phyloP scores from a whole-genome alignment of 2,113 vertebrate genomes.

The Engraulis encrasicolus region DNA sequence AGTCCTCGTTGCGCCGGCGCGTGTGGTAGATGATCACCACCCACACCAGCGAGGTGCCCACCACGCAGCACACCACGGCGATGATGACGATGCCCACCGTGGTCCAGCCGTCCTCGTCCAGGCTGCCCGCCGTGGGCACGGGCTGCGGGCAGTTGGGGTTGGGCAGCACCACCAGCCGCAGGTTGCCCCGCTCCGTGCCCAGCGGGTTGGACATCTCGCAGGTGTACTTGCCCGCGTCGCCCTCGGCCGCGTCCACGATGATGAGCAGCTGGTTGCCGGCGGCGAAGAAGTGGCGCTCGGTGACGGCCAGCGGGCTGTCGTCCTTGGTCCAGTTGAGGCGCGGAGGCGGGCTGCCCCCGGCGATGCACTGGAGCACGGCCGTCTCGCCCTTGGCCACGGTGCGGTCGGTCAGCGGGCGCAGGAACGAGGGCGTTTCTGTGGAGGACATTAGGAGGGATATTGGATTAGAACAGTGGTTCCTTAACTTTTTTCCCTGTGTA shows the following conservation, averaged over 20 bases:
- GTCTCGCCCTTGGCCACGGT: slow-evolving; percentile 93
- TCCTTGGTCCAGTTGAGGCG: slow-evolving; percentile 97
- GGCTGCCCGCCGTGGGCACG: slow-evolving; percentile 66
- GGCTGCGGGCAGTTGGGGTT: slow-evolving; percentile 88
- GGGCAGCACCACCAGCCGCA: slow-evolving; percentile 85
- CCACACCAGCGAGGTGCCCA: slow-evolving; percentile 97
- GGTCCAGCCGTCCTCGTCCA: slow-evolving; percentile 90
- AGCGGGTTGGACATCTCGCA: slow-evolving; percentile 97
- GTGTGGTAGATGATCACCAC: slow-evolving; percentile 99
- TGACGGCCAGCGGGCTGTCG: slow-evolving; percentile 86
- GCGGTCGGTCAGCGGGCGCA: slow-evolving; percentile 88
- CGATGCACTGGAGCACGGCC: slow-evolving; percentile 93
- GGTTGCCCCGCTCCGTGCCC: slow-evolving; percentile 89
- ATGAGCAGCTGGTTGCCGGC: slow-evolving; percentile 95
- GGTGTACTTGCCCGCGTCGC: slow-evolving; percentile 90
- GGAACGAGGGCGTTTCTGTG: slow-evolving; percentile 92
- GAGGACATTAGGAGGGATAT: slow-evolving; percentile 27
- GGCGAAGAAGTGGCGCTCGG: slow-evolving; percentile 95
- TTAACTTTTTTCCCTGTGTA: no score
- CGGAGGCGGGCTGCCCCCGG: slow-evolving; percentile 90
- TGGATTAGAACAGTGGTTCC: not conserved
- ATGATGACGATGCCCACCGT: slow-evolving; percentile 97
- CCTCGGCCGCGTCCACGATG: slow-evolving; percentile 88
- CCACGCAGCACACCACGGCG: slow-evolving; percentile 97
- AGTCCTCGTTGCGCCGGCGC: slow-evolving; percentile 89